Conservation (phyloP, 1,140 invertebrate species). For the Ostrea denselamellosa region DNA sequence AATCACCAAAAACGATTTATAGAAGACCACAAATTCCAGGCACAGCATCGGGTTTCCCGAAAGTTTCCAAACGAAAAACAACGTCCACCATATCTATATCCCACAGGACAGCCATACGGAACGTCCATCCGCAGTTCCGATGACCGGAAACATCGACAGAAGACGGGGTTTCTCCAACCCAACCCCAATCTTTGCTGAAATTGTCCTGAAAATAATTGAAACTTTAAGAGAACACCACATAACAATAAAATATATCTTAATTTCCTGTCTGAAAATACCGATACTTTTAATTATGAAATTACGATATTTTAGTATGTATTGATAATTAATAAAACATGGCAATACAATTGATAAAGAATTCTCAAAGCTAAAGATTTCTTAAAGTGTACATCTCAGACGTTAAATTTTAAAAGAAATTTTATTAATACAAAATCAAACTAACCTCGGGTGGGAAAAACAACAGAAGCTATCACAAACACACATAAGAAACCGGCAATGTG, state of each 20-base stretch:
- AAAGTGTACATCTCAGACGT: too few species aligned
- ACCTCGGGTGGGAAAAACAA: neutral
- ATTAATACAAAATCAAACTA: neutral
- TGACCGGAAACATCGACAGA: neutral
- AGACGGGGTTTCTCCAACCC: neutral
- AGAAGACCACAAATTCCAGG: neutral
- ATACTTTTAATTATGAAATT: too few species aligned
- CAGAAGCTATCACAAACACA: neutral
- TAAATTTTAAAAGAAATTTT: too few species aligned
- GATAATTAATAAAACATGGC: too few species aligned
- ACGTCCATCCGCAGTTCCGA: neutral
- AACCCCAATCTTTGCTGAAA: neutral
- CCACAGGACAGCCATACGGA: neutral
- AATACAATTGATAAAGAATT: too few species aligned
- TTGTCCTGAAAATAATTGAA: neutral
- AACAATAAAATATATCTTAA: too few species aligned
- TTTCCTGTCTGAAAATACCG: too few species aligned
- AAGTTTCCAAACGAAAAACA: neutral
- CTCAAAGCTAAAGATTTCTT: too few species aligned
- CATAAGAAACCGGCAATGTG: neutral
- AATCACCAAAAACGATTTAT: too few species aligned
- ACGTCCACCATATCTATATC: neutral
- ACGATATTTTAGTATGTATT: too few species aligned
- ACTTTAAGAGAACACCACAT: too few species aligned
- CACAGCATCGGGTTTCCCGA: neutral